These are phyloP conservation scores for Elegia similella DNA, from an alignment of 2,888 invertebrate species.

Conservation along the genomic window DNA sequence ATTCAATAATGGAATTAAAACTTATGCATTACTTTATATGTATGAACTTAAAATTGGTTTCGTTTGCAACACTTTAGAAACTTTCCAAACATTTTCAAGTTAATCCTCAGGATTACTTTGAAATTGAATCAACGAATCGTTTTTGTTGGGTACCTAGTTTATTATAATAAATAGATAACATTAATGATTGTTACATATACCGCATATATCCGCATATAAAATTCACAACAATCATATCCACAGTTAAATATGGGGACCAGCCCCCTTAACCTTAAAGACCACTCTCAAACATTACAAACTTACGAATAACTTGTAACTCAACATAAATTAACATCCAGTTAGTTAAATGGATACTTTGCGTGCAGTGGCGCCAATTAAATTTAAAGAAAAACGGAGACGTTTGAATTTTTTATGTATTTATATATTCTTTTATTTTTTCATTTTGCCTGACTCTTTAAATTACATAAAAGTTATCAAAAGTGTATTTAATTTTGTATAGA, in stretches of 20 bases:
- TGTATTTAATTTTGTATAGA: too few relatives aligned
- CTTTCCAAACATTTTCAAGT: too few relatives aligned
- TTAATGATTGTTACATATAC: conserved; percentile 54
- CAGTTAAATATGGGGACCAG: conserved; percentile 67
- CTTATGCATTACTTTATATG: conserved; percentile 29
- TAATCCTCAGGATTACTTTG: not conserved
- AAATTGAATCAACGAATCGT: conserved; percentile 29
- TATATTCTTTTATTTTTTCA: too few relatives aligned
- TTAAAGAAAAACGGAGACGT: too few relatives aligned
- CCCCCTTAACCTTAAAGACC: conserved; percentile 60
- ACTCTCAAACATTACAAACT: conserved; percentile 49
- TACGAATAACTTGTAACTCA: conserved; percentile 26
- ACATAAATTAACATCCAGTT: conserved; percentile 34
- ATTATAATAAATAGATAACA: conserved; percentile 50
- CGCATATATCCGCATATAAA: conserved; percentile 61
- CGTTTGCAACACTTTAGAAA: too few relatives aligned
- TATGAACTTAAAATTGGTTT: too few relatives aligned
- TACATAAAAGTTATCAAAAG: too few relatives aligned
- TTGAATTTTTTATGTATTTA: too few relatives aligned
- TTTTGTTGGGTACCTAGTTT: conserved; percentile 28
- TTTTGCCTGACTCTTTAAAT: too few relatives aligned
- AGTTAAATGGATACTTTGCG: conserved; percentile 29
- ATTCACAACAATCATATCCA: conserved; percentile 67
- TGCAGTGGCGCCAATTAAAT: too few relatives aligned
- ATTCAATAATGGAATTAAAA: conserved; percentile 20